Base-by-base conservation (phyloP, 2,888 invertebrate species). In the Oscheius myriophilus region DNA sequence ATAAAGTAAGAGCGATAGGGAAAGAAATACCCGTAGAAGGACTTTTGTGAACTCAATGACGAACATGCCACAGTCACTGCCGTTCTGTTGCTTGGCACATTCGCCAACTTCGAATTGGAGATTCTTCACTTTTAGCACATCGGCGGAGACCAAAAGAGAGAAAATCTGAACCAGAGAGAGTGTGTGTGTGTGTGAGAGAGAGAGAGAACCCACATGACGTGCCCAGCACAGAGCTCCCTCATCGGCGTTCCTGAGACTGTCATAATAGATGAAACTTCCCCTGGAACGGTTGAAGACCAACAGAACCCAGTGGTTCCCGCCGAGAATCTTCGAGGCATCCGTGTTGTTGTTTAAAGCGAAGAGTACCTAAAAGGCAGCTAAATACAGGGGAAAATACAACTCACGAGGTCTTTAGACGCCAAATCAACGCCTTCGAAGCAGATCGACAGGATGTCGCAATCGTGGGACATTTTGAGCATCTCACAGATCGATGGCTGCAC, bases 31-130 rank as follows among this genome's bases (percentile, higher is more conserved):
- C 52, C 61, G 42, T 61, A 67, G 49, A 21, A 67, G 33, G 43
- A 18, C 23, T 26, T 16, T 25, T 12, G 51, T 23, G 12, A 59
- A 77, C n/a, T 76, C 74, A 1, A 75, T 72, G 43, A 77, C 78
- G 46, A 61, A 65, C n/a, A 80, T 54, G 26, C 80, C 80, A 53
- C 80, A 80, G 59, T 80, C 80, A 18, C 52, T 18, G 2, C 69
- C 51, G 63, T 80, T 80, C 23, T 23, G 33, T 42, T 80, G 80
- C n/a, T 69, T 58, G 16, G 76, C 67, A 41, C 70, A 70, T 0
- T 52, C 14, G 45, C 63, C 61, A 16, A 42, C n/a, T 23, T 53
- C 33, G 25, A 67, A 41, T 12, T n/a, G 33, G 4, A 33, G 33
- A 9, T 33, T 9, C 9, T 33, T 33, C 33, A 33, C 33, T 46